A percentile compares a stretch with the other conserved stretches of the same genome.
Evolutionary conservation across 2,797 vertebrate genomes (phyloP).

Genomic region (Sylvilagus floridanus): DNA sequence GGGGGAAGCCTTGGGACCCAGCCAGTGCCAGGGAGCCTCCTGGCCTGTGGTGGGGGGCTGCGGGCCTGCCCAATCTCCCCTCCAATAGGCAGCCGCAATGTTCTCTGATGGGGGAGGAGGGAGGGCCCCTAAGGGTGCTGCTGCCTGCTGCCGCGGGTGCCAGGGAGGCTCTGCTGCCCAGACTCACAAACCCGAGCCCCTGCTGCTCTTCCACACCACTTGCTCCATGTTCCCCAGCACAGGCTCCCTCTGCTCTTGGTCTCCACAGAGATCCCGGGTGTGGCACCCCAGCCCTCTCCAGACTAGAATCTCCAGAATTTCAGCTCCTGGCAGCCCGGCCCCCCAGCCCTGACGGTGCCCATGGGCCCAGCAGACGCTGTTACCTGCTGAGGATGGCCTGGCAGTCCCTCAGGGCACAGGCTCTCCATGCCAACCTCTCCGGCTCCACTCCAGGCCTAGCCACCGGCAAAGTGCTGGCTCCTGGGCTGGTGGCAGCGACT

Average conservation of each 20-base stretch:
- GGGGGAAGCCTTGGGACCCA: neutral
- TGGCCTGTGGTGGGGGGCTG: neutral
- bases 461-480: neutral
- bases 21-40: neutral
- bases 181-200: neutral
- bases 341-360: neutral
- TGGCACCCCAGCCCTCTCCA: neutral
- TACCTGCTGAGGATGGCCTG: slow-evolving; percentile 75
- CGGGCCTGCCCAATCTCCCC: neutral
- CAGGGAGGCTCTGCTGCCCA: neutral
- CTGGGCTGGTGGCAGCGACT: neutral
- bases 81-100: neutral
- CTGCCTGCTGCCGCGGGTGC: neutral
- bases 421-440: slow-evolving; percentile 64
- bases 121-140: neutral
- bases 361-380: neutral
- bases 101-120: neutral
- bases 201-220: too few relatives aligned
- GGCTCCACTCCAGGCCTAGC: slow-evolving; percentile 2
- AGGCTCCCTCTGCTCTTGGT: neutral
- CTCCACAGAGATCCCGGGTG: neutral
- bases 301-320: neutral
- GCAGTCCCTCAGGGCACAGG: slow-evolving; percentile 1
- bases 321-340: neutral
- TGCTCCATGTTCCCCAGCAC: neutral